Evolutionary conservation across 2,888 invertebrate species (phyloP).

Genomic region (Drosophila conformis): DNA sequence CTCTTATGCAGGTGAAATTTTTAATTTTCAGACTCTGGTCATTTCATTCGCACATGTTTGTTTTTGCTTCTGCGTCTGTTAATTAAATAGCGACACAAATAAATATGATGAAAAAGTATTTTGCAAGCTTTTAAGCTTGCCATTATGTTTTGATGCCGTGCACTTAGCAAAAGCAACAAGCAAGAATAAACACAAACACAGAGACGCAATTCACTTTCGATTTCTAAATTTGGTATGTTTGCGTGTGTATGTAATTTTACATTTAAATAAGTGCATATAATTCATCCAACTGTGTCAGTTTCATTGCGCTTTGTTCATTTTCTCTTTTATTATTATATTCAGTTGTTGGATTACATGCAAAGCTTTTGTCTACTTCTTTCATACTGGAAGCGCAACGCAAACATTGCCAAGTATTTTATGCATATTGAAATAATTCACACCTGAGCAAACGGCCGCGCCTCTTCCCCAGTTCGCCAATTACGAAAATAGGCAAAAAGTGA

Average conservation of each 20-base stretch:
- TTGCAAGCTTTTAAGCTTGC: constrained; percentile 42
- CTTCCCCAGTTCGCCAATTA: constrained; percentile 29
- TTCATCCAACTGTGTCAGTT: neutral
- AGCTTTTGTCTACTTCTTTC: constrained; percentile 4
- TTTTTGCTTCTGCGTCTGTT: constrained; percentile 14
- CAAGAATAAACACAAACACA: constrained; percentile 15
- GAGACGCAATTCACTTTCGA: constrained; percentile 38
- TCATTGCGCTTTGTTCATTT: neutral
- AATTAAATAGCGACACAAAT: constrained; percentile 42
- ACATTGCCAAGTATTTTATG: constrained; percentile 6
- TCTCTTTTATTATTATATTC: neutral
- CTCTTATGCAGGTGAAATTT: constrained; percentile 25
- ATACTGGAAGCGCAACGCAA: constrained; percentile 2
- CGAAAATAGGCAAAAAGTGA: constrained; percentile 70
- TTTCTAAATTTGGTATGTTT: constrained; percentile 25
- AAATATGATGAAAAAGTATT: constrained; percentile 46
- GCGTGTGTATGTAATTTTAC: neutral
- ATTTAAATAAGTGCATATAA: neutral
- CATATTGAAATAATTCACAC: constrained; percentile 50
- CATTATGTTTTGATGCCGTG: constrained; percentile 29
- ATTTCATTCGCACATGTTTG: constrained; percentile 33
- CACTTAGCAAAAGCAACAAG: constrained; percentile 23
- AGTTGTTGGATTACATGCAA: constrained; percentile 20
- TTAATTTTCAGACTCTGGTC: constrained; percentile 18
- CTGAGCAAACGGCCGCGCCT: constrained; percentile 45